Conservation (phyloP, 2,797 vertebrate species). For the Harpagifer antarcticus region DNA sequence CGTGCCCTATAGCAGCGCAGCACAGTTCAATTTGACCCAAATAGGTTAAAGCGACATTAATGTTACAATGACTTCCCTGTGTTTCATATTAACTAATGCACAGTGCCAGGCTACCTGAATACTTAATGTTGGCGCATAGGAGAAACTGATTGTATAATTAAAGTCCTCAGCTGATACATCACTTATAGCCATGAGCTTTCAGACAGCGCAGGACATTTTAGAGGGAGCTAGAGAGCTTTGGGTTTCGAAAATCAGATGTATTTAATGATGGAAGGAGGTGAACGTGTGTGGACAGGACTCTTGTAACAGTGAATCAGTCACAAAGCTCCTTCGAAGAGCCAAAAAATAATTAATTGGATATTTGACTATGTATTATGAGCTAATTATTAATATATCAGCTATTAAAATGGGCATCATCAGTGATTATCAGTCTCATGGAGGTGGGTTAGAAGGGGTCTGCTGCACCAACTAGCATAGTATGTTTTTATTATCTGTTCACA, state of each 20-base stretch:
- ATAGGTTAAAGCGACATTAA: conserved; percentile 41
- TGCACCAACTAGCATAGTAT: no score
- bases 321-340: not conserved
- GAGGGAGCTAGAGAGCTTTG: no score
- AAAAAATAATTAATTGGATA: not conserved
- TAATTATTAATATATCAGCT: no score
- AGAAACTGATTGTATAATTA: not conserved
- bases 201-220: not conserved
- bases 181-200: not conserved
- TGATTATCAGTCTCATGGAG: no score
- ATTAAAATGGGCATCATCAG: no score
- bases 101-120: not conserved
- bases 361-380: not conserved
- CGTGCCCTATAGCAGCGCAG: conserved; percentile 27
- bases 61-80: conserved; percentile 12
- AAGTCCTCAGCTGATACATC: not conserved
- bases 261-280: not conserved
- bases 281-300: not conserved
- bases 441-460: no score
- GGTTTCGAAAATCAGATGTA: not conserved
- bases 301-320: not conserved
- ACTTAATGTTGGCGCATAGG: not conserved
- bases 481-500: no score
- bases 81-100: conserved; percentile 13
- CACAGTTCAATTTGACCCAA: conserved; percentile 47